These are phyloP conservation scores for Lasioglossum figueresi DNA, from an alignment of 2,888 invertebrate genomes.

Conservation along the genomic window DNA sequence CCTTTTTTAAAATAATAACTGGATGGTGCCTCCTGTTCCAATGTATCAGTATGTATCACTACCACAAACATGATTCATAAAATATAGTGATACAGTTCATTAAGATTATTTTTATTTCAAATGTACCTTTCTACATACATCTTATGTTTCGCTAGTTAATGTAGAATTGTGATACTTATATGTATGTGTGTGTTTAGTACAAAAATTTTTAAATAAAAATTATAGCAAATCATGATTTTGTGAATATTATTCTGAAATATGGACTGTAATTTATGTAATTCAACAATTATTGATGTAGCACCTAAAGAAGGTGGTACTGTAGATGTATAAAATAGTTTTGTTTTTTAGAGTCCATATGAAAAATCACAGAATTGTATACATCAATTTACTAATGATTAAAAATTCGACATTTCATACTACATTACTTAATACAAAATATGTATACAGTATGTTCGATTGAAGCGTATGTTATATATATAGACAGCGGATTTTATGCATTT, in stretches of 20 bases:
- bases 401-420: too few relatives aligned
- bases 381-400: too few relatives aligned
- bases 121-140: constrained; percentile 8
- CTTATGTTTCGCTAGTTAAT: constrained; percentile 33
- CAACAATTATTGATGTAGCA: neutral
- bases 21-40: constrained; percentile 21
- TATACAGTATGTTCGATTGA: too few relatives aligned
- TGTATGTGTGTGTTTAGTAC: constrained; percentile 48
- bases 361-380: neutral
- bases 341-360: neutral
- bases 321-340: neutral
- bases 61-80: neutral
- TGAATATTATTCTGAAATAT: neutral
- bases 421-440: too few relatives aligned
- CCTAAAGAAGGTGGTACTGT: neutral
- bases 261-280: neutral
- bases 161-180: constrained; percentile 48
- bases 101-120: constrained; percentile 26
- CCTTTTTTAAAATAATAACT: constrained; percentile 24
- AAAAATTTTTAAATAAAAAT: constrained; percentile 55
- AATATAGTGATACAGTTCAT: constrained; percentile 7
- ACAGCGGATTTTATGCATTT: too few relatives aligned
- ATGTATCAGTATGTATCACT: constrained; percentile 5
- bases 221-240: constrained; percentile 29
- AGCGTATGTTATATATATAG: too few relatives aligned